Evolutionary conservation across 1,140 invertebrate species (phyloP), one percentile per base, ranked within the genome.

Genomic region (Helicorthomorpha holstii): DNA sequence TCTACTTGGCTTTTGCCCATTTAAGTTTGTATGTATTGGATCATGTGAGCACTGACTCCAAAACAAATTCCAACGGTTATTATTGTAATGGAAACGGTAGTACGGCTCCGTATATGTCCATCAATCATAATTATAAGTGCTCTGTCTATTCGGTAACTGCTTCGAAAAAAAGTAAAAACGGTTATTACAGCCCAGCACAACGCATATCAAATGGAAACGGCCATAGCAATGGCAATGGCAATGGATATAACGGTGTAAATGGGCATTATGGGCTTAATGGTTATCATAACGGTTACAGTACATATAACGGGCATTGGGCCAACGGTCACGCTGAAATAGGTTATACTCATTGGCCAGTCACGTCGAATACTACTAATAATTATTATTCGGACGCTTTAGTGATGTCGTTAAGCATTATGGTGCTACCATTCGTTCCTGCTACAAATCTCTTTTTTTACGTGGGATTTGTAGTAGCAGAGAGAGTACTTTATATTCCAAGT

Each of bases 381-480:
- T 26, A 49, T 23, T 10, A 4, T 23, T 45, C 12, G n/a, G 49
- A 50, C 42, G 29, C 57, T n/a, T 25, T 65, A 10, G 43, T 52
- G 2, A 29, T 85, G 61, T 76, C 80, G 26, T 63, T 89, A 56
- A 77, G 80, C 52, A 80, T 95, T 62, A 74, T 92, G 61, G 78
- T 84, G 44, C 68, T 96, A 52, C 87, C 92, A 34, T 96, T 95
- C 68, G 70, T 97, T 56, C 93, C 93, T 41, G 91, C 93, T 14
- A 84, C 85, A 52, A 97, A 97, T 73, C 67, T 76, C 46, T 69
- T 75, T 53, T 94, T 96, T 71, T 92, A 93, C 61, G 92, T 97
- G 51, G 93, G 93, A 4, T 97, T 97, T 66, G 91, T 96, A 24
- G 85, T 97, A 7, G 93, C 93, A 29, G 93, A 97, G 69, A 74